Conservation (phyloP, 1,140 invertebrate species). For the Philotrypesis tridentata region DNA sequence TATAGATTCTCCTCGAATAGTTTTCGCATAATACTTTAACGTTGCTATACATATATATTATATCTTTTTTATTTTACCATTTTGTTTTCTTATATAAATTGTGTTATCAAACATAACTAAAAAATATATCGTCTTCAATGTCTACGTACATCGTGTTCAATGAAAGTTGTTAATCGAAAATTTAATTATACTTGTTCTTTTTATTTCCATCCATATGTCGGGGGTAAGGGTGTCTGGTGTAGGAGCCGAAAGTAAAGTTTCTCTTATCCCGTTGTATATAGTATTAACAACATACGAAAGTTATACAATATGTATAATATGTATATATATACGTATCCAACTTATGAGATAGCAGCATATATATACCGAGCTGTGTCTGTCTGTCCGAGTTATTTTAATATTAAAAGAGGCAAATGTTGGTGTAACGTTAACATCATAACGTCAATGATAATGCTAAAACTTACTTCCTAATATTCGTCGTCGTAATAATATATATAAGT, state of each 20-base stretch:
- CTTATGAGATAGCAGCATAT: background rate
- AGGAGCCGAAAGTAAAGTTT: background rate
- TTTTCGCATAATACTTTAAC: conserved; percentile 39
- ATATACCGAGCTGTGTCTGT: conserved; percentile 12
- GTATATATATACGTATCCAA: background rate
- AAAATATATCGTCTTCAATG: conserved; percentile 31
- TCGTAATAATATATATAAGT: conserved; percentile 18
- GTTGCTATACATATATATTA: conserved; percentile 34
- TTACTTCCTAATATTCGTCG: conserved; percentile 35
- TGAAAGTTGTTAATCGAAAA: conserved; percentile 34
- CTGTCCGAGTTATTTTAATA: conserved; percentile 9
- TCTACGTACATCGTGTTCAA: conserved; percentile 24
- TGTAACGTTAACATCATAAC: conserved; percentile 41
- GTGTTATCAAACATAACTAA: conserved; percentile 45
- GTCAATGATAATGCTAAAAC: conserved; percentile 39
- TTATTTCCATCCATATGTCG: background rate
- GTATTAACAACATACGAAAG: conserved; percentile 12
- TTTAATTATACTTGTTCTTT: background rate
- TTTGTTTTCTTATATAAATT: conserved; percentile 32
- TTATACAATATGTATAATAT: conserved; percentile 18
- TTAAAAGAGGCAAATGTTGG: conserved; percentile 48
- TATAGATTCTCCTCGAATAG: conserved; percentile 37
- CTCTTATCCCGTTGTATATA: background rate
- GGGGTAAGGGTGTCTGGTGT: background rate
- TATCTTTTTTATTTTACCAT: conserved; percentile 14